Evolutionary conservation across 2,797 vertebrate genomes (phyloP), one percentile per base, ranked within the genome.

Genomic region (Sardinella longiceps): DNA sequence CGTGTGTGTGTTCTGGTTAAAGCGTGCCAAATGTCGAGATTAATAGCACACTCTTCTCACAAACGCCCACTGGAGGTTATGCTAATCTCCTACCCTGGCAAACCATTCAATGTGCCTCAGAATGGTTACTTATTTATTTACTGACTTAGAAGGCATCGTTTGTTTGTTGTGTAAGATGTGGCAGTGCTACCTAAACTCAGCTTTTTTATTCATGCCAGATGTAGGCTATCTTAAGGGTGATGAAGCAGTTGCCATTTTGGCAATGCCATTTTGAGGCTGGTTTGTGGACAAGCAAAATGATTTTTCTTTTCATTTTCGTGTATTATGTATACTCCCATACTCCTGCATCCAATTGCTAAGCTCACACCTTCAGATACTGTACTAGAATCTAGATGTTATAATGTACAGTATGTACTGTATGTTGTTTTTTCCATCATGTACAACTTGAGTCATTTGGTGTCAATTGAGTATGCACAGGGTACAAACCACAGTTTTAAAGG

Each of bases 41-140:
- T 66, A 66, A 66, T 66, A 66, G 9, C n/a, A 30, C 60, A 25
- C 60, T 66, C 60, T 66, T 66, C 28, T 66, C 6, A 66, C 60
- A 66, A 25, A 66, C 60, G 11, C 60, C 60, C 25, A 66, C 60
- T 66, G 60, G 28, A 66, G 60, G 11, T 30, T 28, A 30, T 30
- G 9, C 1, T 66, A 66, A 66, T 66, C 60, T 66, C 11, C 0
- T 2, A 30, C n/a, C 28, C n/a, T 66, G 60, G 10, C 4, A 66
- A 66, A 14, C 60, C 60, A 66, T 66, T 66, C 60, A 30, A 9
- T 14, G 60, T 25, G 3, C n/a, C 60, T 66, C 60, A 30, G 28
- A 66, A 66, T 25, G 28, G 23, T 5, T 20, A 56, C 9, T 6
- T 15, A 30, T 30, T 28, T 66, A 66, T 66, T 66, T 66, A 66